These are phyloP conservation scores for Lucifuga dentata DNA, from an alignment of 2,113 vertebrate species.

Conservation along the genomic window DNA sequence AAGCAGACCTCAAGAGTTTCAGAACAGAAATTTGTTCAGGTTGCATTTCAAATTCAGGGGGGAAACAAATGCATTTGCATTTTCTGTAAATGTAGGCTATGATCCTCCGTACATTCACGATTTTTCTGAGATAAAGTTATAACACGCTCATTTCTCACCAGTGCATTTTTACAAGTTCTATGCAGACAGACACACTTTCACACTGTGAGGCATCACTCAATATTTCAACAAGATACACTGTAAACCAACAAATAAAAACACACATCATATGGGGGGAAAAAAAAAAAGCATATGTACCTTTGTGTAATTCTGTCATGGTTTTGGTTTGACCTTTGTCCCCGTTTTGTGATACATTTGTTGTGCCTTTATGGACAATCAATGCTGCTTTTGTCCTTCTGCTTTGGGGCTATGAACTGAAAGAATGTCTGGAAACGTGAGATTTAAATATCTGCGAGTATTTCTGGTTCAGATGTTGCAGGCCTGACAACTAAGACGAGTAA, in stretches of 20 bases:
- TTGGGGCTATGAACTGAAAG: constrained; percentile 28
- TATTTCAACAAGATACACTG: constrained; percentile 65
- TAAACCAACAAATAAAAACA: constrained; percentile 56
- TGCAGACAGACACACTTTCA: constrained; percentile 38
- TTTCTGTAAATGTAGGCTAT: constrained; percentile 33
- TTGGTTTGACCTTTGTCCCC: constrained; percentile 53
- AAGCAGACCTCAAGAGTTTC: constrained; percentile 11
- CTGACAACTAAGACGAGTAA: constrained; percentile 41
- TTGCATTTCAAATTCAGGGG: constrained; percentile 15
- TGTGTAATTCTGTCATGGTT: constrained; percentile 60
- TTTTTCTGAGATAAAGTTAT: constrained; percentile 57
- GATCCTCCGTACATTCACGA: constrained; percentile 33
- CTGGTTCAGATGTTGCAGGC: constrained; percentile 44
- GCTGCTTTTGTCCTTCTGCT: constrained; percentile 14
- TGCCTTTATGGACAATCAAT: constrained; percentile 6
- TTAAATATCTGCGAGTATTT: constrained; percentile 33
- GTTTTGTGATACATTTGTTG: constrained; percentile 55
- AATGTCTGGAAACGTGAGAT: constrained; percentile 26
- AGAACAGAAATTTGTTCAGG: not conserved
- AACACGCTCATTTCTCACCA: constrained; percentile 60
- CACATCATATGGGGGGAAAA: constrained; percentile 35
- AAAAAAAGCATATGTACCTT: constrained; percentile 59
- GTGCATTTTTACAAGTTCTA: constrained; percentile 60
- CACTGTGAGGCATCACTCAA: constrained; percentile 62
- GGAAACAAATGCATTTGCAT: constrained; percentile 20